Conservation (phyloP, 2,797 vertebrate species). For the Acestrorhynchus altus region DNA sequence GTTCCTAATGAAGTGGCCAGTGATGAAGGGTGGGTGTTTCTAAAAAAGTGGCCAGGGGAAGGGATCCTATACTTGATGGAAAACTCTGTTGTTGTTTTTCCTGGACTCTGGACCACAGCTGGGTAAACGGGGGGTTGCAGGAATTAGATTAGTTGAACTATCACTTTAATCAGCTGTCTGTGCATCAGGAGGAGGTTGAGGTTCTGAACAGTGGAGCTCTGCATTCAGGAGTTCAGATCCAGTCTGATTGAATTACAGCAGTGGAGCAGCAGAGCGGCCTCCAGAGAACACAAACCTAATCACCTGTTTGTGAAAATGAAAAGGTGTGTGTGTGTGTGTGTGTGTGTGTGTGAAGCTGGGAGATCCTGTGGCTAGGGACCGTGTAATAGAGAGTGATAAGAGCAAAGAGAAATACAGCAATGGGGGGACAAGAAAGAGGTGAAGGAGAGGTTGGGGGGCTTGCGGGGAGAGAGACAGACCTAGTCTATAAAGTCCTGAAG, state of each 20-base stretch:
- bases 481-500: too few species aligned
- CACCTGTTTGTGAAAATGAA: constrained; percentile 51
- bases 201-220: background rate
- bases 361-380: background rate
- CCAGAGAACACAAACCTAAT: constrained; percentile 45
- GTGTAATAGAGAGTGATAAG: background rate
- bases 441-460: too few species aligned
- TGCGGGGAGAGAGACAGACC: too few species aligned
- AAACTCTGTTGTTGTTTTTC: too few species aligned
- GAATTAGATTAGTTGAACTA: too few species aligned
- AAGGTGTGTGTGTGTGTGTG: constrained; percentile 4
- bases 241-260: constrained; percentile 51
- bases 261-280: constrained; percentile 45
- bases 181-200: background rate
- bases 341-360: background rate
- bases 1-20: too few species aligned
- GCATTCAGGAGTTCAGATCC: constrained; percentile 14
- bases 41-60: too few species aligned
- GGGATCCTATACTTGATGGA: too few species aligned
- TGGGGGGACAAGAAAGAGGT: background rate
- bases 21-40: too few species aligned
- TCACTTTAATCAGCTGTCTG: too few species aligned
- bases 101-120: too few species aligned
- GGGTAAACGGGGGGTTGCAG: too few species aligned
- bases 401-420: background rate